These are phyloP conservation scores for Erinaceus europaeus DNA, from an alignment of 2,113 vertebrate species.

Conservation along the genomic window DNA sequence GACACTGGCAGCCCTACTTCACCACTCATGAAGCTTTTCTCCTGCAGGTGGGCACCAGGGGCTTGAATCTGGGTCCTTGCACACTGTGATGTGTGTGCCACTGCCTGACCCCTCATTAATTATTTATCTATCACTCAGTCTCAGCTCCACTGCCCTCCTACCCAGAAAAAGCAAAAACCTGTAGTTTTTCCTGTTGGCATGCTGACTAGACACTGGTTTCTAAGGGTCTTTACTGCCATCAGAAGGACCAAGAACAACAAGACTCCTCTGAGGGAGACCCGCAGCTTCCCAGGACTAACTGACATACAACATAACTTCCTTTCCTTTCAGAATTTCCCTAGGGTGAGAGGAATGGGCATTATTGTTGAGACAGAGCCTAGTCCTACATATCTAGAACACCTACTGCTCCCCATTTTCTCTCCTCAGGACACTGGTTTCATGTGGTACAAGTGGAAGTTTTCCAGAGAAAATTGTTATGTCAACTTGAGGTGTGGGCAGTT, in stretches of 20 bases:
- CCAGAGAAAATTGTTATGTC: neutral
- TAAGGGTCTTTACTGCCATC: slow-evolving; percentile 6
- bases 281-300: neutral
- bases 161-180: neutral
- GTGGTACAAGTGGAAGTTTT: neutral
- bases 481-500: neutral
- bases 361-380: neutral
- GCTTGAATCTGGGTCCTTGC: no score
- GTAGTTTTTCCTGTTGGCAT: neutral
- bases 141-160: neutral
- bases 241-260: neutral
- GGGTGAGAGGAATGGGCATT: neutral
- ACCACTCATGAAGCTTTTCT: no score
- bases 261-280: neutral
- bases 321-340: neutral
- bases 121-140: neutral
- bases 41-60: no score
- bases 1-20: no score
- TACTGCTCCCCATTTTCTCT: neutral
- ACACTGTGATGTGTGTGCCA: no score
- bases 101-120: neutral
- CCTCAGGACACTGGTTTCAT: neutral
- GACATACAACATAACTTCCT: neutral
- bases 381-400: neutral
- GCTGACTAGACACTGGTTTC: neutral